Evolutionary conservation across 2,113 vertebrate species (phyloP).

Genomic region (Pseudorasbora parva): DNA sequence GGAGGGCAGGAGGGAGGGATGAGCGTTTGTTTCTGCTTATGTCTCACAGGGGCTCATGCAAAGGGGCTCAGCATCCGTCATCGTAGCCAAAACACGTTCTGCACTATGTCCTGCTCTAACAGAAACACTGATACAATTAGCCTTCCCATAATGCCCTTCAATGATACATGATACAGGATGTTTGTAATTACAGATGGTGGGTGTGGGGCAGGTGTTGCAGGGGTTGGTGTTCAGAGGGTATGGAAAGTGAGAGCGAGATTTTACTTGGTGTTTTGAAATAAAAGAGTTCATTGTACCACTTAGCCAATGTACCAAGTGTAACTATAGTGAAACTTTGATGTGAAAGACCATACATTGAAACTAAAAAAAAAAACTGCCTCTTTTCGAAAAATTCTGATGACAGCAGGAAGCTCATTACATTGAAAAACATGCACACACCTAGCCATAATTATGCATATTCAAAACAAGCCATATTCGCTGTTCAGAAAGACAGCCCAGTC

Average conservation of each 20-base stretch:
- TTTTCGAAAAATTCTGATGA: neutral
- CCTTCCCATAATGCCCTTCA: slow-evolving; percentile 36
- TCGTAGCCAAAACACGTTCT: slow-evolving; percentile 19
- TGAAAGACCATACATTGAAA: neutral
- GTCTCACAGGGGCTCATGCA: neutral
- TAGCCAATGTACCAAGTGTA: neutral
- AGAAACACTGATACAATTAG: slow-evolving; percentile 37
- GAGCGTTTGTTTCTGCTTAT: slow-evolving; percentile 11
- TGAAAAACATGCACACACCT: no score
- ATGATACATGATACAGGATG: slow-evolving; percentile 45
- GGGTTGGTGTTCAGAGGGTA: slow-evolving; percentile 45
- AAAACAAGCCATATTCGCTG: neutral
- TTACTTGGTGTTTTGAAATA: neutral
- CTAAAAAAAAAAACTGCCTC: neutral
- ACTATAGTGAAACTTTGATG: neutral
- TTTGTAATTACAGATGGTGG: slow-evolving; percentile 40
- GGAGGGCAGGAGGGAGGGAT: slow-evolving; percentile 1
- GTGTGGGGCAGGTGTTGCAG: slow-evolving; percentile 6
- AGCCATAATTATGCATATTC: neutral
- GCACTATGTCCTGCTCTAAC: neutral
- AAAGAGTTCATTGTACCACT: neutral
- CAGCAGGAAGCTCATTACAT: neutral
- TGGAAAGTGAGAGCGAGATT: slow-evolving; percentile 40
- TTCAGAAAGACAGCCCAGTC: neutral
- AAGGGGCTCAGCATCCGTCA: neutral